Evolutionary conservation across 2,113 vertebrate genomes (phyloP).

Genomic region (Prunella fulvescens): DNA sequence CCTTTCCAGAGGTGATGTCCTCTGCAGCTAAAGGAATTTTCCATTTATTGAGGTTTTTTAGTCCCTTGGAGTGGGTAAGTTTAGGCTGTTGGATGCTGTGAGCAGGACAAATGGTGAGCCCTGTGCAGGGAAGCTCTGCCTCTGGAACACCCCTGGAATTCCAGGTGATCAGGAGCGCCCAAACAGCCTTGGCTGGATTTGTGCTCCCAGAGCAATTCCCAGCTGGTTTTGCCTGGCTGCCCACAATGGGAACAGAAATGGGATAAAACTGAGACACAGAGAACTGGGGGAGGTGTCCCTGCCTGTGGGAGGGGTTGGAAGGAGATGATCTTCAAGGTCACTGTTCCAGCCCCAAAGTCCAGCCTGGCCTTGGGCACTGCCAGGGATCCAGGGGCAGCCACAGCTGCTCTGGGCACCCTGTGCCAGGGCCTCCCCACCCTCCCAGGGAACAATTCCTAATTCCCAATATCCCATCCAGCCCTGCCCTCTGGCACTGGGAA

Average conservation of each 20-base stretch:
- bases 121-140: background rate
- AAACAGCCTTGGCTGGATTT: background rate
- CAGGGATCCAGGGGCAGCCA: background rate
- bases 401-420: background rate
- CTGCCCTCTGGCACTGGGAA: background rate
- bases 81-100: background rate
- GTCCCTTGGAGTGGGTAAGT: background rate
- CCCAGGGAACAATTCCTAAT: background rate
- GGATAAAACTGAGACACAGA: background rate
- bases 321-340: background rate
- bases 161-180: background rate
- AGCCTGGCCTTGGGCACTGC: background rate
- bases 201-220: background rate
- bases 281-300: background rate
- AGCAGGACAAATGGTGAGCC: background rate
- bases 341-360: background rate
- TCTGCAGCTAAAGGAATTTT: background rate
- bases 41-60: background rate
- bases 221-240: background rate
- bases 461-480: background rate
- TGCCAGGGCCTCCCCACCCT: background rate
- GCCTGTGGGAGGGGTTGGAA: background rate
- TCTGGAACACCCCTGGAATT: background rate
- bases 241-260: background rate
- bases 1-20: background rate